phyloP scores from a whole-genome alignment of 2,113 vertebrate species.

The Odobenus rosmarus region DNA sequence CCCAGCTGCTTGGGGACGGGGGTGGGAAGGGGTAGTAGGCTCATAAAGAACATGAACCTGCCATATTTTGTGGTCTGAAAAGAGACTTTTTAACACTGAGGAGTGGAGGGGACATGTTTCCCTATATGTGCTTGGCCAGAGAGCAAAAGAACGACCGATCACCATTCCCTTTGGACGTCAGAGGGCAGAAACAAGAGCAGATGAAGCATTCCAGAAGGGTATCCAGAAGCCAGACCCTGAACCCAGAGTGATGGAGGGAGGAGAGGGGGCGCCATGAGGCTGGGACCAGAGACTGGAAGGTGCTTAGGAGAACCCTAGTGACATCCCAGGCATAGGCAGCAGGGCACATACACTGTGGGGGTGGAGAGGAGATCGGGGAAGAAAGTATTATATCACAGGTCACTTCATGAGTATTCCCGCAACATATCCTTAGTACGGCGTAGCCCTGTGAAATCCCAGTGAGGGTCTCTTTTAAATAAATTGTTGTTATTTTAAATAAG shows the following conservation, averaged over 20 bases:
- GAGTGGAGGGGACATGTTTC: background rate
- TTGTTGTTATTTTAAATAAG: background rate
- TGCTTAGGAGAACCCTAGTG: background rate
- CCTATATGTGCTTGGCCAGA: background rate
- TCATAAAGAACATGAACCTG: fast-evolving
- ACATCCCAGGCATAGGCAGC: background rate
- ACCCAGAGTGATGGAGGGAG: background rate
- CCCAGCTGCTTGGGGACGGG: background rate
- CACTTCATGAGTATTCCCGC: background rate
- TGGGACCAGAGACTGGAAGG: background rate
- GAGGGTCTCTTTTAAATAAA: background rate
- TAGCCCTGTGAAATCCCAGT: background rate
- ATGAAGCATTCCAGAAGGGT: background rate
- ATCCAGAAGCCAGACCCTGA: background rate
- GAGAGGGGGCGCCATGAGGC: background rate
- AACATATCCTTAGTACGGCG: background rate
- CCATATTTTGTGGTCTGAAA: background rate
- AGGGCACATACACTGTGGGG: background rate
- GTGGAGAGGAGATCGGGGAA: background rate
- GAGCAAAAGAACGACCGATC: background rate
- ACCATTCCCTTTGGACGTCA: background rate
- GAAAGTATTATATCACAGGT: background rate
- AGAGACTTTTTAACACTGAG: background rate
- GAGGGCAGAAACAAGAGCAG: background rate
- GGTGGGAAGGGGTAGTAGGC: fast-evolving